A percentile compares a stretch with the other conserved stretches of the same genome.
Evolutionary conservation across 2,888 invertebrate species (phyloP).

Genomic region (Lysandra bellargus): DNA sequence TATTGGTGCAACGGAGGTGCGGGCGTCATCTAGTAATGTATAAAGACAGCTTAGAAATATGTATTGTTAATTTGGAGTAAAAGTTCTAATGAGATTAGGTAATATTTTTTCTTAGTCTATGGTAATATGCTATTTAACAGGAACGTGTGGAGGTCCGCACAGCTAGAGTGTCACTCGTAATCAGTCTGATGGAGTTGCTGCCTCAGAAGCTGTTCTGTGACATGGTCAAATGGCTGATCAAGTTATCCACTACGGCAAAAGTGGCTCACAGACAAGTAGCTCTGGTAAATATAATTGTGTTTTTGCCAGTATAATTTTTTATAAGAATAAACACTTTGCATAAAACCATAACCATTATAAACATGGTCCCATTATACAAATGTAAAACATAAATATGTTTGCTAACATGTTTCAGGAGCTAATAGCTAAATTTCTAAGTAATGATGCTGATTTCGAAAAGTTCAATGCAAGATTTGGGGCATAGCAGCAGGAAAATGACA

Average conservation of each 20-base stretch:
- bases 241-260: conserved; percentile 60
- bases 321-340: no score
- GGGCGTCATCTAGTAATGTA: no score
- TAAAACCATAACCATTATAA: no score
- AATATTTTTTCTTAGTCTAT: no score
- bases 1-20: no score
- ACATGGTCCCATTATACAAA: no score
- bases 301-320: no score
- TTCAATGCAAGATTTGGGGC: conserved; percentile 4
- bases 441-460: conserved; percentile 48
- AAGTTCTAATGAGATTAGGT: no score
- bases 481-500: not conserved
- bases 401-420: conserved; percentile 55
- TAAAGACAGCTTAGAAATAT: no score
- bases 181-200: conserved; percentile 67
- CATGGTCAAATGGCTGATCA: conserved; percentile 64
- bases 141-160: conserved; percentile 66
- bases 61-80: no score
- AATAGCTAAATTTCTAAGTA: conserved; percentile 56
- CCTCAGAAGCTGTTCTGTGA: conserved; percentile 58
- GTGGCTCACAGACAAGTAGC: conserved; percentile 65
- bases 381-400: no score
- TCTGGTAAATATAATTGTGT: conserved; percentile 52
- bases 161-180: conserved; percentile 60
- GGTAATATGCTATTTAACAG: conserved; percentile 46